phyloP scores from a whole-genome alignment of 2,113 vertebrate genomes.

The Oplegnathus fasciatus region DNA sequence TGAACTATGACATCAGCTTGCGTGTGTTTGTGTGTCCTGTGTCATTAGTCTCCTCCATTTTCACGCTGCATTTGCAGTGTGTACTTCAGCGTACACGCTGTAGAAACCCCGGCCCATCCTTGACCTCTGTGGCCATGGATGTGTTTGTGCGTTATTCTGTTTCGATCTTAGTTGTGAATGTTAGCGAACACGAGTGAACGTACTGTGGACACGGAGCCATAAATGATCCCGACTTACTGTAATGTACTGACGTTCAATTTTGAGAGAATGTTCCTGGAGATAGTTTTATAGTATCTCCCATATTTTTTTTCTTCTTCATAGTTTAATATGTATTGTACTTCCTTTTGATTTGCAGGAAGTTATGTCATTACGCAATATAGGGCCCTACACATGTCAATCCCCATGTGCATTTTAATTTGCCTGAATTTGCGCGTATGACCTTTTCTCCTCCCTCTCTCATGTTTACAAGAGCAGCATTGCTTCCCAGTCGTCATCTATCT shows the following conservation, averaged over 20 bases:
- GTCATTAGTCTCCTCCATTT: conserved; percentile 11
- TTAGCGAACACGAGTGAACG: conserved; percentile 74
- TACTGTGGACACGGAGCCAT: conserved; percentile 2
- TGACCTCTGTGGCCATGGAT: conserved; percentile 69
- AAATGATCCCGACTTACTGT: conserved; percentile 23
- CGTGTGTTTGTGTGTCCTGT: conserved; percentile 22
- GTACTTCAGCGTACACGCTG: neutral
- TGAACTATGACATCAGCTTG: conserved; percentile 19
- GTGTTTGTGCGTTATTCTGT: conserved; percentile 39
- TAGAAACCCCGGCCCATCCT: conserved; percentile 50
- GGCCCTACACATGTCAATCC: neutral
- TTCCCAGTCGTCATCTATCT: conserved; percentile 41
- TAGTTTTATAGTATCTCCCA: neutral
- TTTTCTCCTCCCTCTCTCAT: conserved; percentile 13
- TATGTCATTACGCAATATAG: neutral
- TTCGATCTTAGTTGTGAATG: conserved; percentile 68
- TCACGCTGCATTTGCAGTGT: conserved; percentile 36
- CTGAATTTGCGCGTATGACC: neutral
- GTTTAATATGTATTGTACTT: neutral
- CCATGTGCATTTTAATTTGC: neutral
- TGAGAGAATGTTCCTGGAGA: neutral
- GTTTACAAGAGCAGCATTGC: conserved; percentile 32
- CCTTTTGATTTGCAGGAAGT: neutral
- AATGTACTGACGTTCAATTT: conserved; percentile 10
- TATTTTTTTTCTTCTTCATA: neutral